These are phyloP conservation scores for Siniperca undulata DNA, from an alignment of 2,797 vertebrate species.

Conservation along the genomic window DNA sequence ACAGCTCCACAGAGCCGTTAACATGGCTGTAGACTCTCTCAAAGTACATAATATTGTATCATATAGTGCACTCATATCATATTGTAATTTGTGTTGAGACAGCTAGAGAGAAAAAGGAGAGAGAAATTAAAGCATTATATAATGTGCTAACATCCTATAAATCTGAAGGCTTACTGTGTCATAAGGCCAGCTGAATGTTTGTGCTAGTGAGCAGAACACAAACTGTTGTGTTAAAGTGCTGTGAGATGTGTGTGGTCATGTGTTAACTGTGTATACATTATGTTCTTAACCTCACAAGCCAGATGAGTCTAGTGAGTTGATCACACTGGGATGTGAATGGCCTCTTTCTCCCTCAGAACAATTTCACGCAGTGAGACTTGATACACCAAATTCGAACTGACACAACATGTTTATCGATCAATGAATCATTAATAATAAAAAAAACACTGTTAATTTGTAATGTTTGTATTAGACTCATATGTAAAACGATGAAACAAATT, in stretches of 20 bases:
- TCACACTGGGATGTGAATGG: no score
- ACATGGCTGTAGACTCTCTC: neutral
- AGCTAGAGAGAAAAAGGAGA: neutral
- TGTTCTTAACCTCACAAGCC: neutral
- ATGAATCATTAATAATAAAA: no score
- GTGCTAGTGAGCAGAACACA: neutral
- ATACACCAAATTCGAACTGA: no score
- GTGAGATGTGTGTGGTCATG: neutral
- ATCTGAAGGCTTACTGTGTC: neutral
- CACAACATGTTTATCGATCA: no score
- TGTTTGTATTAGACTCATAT: no score
- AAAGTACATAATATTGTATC: neutral
- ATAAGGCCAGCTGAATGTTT: constrained; percentile 9
- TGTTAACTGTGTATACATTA: constrained; percentile 6
- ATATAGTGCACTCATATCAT: neutral
- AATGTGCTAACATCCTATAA: neutral
- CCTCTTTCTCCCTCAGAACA: neutral
- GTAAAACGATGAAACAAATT: no score
- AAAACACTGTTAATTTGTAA: no score
- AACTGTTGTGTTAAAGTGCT: neutral
- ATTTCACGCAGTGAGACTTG: neutral
- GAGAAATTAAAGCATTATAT: constrained; percentile 1
- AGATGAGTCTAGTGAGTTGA: constrained; percentile 6
- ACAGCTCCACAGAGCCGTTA: neutral
- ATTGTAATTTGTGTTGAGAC: neutral